Conservation (phyloP, 2,113 vertebrate species). For the Lagopus leucura region DNA sequence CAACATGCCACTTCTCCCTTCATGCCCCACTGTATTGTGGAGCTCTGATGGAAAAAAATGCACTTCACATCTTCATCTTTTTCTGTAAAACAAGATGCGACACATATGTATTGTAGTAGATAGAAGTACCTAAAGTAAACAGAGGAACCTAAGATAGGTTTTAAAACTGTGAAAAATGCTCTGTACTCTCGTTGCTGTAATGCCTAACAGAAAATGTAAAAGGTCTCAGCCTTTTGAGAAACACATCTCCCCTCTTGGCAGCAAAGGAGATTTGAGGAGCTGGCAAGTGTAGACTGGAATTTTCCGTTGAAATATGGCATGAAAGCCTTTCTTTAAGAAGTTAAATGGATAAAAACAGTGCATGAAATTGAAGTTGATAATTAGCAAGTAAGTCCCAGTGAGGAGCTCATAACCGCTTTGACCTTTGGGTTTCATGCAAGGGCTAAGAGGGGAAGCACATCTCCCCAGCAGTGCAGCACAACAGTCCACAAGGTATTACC, state of each 20-base stretch:
- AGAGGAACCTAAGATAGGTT: not conserved
- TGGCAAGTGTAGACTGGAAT: not conserved
- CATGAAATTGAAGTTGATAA: conserved; percentile 49
- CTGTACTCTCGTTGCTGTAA: not conserved
- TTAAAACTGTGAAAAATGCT: not conserved
- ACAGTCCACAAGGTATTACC: not conserved
- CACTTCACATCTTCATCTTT: not conserved
- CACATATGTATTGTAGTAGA: too few species aligned
- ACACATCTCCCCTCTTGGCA: not conserved
- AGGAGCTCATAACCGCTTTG: conserved; percentile 8
- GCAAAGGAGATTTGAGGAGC: conserved; percentile 11
- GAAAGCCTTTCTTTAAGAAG: conserved; percentile 46
- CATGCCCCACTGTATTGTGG: fast-evolving
- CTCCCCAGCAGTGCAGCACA: not conserved
- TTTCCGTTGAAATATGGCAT: conserved; percentile 25
- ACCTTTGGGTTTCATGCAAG: conserved; percentile 20
- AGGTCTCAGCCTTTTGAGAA: not conserved
- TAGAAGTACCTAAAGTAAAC: not conserved
- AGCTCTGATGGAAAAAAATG: not conserved
- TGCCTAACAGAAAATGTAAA: not conserved
- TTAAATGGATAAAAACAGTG: conserved; percentile 52
- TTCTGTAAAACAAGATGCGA: not conserved
- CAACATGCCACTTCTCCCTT: not conserved
- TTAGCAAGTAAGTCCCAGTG: conserved; percentile 10
- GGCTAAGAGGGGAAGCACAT: not conserved